These are phyloP conservation scores for Sceloporus tristichus DNA, from an alignment of 2,113 vertebrate genomes.

Conservation along the genomic window DNA sequence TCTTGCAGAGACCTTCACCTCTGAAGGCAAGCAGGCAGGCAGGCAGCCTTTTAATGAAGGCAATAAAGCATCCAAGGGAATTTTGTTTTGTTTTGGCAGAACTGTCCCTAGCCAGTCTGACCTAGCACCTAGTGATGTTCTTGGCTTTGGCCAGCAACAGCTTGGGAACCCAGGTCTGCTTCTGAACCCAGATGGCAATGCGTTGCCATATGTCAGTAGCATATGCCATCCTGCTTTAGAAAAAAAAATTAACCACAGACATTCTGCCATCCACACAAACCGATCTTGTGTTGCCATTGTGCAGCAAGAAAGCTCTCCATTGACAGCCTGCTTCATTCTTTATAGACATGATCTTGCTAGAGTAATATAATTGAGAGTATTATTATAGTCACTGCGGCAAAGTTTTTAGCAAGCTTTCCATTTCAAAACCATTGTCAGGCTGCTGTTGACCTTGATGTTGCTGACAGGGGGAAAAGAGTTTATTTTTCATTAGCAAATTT, in stretches of 20 bases:
- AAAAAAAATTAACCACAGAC: slow-evolving; percentile 82
- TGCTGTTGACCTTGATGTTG: slow-evolving; percentile 52
- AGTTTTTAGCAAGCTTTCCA: slow-evolving; percentile 42
- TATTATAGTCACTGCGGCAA: slow-evolving; percentile 42
- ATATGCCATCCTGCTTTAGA: slow-evolving; percentile 82
- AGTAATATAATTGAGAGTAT: neutral
- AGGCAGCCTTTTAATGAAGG: slow-evolving; percentile 65
- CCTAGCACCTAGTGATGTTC: slow-evolving; percentile 81
- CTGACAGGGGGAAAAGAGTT: slow-evolving; percentile 31
- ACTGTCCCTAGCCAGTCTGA: slow-evolving; percentile 78
- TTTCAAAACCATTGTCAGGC: slow-evolving; percentile 55
- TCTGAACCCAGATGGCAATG: slow-evolving; percentile 85
- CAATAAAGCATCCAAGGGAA: slow-evolving; percentile 68
- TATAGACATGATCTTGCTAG: slow-evolving; percentile 44
- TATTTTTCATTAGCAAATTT: neutral
- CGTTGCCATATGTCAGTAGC: slow-evolving; percentile 85
- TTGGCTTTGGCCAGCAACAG: slow-evolving; percentile 83
- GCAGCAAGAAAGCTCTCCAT: slow-evolving; percentile 58
- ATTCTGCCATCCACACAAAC: slow-evolving; percentile 74
- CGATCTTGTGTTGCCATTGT: slow-evolving; percentile 65
- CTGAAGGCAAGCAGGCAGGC: slow-evolving; percentile 59
- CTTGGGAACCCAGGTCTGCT: slow-evolving; percentile 86
- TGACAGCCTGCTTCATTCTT: slow-evolving; percentile 38
- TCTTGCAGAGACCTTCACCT: slow-evolving; percentile 62
- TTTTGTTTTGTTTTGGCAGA: slow-evolving; percentile 66